phyloP scores from a whole-genome alignment of 2,113 vertebrate genomes.

The Ginglymostoma cirratum region DNA sequence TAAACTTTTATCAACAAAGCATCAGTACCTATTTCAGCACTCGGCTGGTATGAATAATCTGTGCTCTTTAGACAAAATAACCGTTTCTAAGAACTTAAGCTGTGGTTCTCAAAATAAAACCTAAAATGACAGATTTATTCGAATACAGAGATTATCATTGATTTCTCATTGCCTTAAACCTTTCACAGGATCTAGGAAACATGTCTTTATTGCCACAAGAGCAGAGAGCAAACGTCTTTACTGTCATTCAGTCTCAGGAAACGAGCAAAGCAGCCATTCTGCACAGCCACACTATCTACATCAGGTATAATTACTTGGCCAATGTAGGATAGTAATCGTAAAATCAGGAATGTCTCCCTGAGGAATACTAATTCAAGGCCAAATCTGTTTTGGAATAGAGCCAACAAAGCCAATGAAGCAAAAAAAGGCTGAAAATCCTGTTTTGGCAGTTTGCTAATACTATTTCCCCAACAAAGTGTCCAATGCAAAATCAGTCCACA shows the following conservation, averaged over 20 bases:
- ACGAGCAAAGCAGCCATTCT: conserved; percentile 34
- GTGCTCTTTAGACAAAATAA: not conserved
- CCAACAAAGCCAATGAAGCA: conserved; percentile 35
- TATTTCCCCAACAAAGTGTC: not conserved
- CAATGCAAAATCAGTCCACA: not conserved
- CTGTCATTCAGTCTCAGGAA: not conserved
- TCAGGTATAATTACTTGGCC: conserved; percentile 36
- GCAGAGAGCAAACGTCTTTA: not conserved
- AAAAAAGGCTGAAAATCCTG: not conserved
- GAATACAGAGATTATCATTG: conserved; percentile 13
- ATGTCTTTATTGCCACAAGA: not conserved
- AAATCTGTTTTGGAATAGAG: conserved; percentile 21
- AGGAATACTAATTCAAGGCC: conserved; percentile 36
- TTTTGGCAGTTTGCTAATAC: not conserved
- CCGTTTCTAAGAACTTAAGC: not conserved
- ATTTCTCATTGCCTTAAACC: not conserved
- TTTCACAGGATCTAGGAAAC: not conserved
- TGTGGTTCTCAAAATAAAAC: not conserved
- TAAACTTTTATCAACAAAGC: conserved; percentile 6
- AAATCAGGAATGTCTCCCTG: conserved; percentile 38
- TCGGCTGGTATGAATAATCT: not conserved
- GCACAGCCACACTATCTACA: conserved; percentile 31
- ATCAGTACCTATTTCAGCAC: not conserved
- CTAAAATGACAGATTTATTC: not conserved
- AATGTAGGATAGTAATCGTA: conserved; percentile 36